Evolutionary conservation across 1,140 invertebrate genomes (phyloP).

Genomic region (Atta texana): DNA sequence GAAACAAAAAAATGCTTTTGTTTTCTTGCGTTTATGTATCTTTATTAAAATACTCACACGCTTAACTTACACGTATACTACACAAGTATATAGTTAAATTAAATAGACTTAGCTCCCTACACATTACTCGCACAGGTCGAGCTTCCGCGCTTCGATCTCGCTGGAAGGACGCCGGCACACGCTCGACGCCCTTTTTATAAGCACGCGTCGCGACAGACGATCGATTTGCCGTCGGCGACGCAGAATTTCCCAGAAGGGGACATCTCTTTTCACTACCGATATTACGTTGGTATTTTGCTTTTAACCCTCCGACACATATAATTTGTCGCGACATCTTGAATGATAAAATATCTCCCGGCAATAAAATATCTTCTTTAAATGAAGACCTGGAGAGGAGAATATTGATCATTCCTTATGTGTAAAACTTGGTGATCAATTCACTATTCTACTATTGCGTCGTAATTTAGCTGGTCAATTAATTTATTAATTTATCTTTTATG

Average conservation of each 20-base stretch:
- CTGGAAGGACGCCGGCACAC: constrained; percentile 6
- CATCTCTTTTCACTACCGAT: constrained; percentile 13
- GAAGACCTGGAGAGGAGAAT: constrained; percentile 9
- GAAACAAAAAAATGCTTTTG: not conserved
- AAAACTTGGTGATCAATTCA: constrained; percentile 8
- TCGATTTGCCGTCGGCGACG: constrained; percentile 53
- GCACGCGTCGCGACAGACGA: constrained; percentile 54
- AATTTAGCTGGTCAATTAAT: not conserved
- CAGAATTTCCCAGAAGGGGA: constrained; percentile 35
- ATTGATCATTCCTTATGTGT: constrained; percentile 34
- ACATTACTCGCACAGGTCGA: constrained; percentile 18
- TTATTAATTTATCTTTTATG: not conserved
- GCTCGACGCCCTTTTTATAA: constrained; percentile 42
- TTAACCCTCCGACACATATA: constrained; percentile 34
- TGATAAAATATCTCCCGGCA: constrained; percentile 2
- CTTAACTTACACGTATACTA: constrained; percentile 76
- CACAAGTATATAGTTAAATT: constrained; percentile 76
- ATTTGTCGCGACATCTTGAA: constrained; percentile 44
- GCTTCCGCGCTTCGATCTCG: constrained; percentile 48
- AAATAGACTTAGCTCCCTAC: constrained; percentile 75
- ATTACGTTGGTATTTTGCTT: constrained; percentile 44
- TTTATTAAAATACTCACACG: constrained; percentile 77
- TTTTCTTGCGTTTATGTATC: constrained; percentile 46
- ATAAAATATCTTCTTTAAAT: constrained; percentile 34
- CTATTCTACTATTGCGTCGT: not conserved